Evolutionary conservation across 2,113 vertebrate species (phyloP).

Genomic region (Arothron firmamentum): DNA sequence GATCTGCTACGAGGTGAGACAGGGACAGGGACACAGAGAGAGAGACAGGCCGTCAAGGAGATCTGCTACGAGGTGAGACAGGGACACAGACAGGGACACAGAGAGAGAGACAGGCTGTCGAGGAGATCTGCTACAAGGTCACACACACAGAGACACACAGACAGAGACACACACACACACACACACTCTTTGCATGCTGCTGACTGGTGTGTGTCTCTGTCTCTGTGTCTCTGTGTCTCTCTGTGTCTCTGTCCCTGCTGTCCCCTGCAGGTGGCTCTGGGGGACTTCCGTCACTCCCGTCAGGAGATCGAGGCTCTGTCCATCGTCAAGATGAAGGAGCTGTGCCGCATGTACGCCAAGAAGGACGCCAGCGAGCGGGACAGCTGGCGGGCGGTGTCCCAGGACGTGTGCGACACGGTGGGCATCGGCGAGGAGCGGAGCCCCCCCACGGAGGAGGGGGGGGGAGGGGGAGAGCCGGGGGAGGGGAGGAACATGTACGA

Average conservation of each 20-base stretch:
- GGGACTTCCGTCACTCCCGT: constrained; percentile 83
- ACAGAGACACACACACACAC: too few relatives aligned
- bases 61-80: constrained; percentile 81
- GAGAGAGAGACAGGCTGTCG: too few relatives aligned
- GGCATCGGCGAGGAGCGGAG: constrained; percentile 77
- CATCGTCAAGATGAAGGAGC: constrained; percentile 87
- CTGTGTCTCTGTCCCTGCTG: too few relatives aligned
- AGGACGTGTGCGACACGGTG: constrained; percentile 87
- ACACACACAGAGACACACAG: not conserved
- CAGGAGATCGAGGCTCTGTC: constrained; percentile 85
- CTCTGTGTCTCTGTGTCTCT: too few relatives aligned
- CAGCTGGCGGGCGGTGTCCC: constrained; percentile 80
- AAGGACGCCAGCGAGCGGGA: constrained; percentile 77
- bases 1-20: too few relatives aligned
- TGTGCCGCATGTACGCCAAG: constrained; percentile 82
- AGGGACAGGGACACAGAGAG: too few relatives aligned
- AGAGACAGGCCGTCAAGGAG: constrained; percentile 89
- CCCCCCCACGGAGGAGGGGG: constrained; percentile 57
- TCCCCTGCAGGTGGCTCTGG: constrained; percentile 76
- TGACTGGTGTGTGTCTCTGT: too few relatives aligned
- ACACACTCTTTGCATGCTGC: too few relatives aligned
- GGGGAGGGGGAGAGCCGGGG: constrained; percentile 20
- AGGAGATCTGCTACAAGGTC: not conserved
- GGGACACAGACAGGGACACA: not conserved
- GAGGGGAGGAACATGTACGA: constrained; percentile 71